A percentile compares a stretch with the other conserved stretches of the same genome.
phyloP scores from a whole-genome alignment of 2,113 vertebrate genomes.

The Argyrosomus japonicus region DNA sequence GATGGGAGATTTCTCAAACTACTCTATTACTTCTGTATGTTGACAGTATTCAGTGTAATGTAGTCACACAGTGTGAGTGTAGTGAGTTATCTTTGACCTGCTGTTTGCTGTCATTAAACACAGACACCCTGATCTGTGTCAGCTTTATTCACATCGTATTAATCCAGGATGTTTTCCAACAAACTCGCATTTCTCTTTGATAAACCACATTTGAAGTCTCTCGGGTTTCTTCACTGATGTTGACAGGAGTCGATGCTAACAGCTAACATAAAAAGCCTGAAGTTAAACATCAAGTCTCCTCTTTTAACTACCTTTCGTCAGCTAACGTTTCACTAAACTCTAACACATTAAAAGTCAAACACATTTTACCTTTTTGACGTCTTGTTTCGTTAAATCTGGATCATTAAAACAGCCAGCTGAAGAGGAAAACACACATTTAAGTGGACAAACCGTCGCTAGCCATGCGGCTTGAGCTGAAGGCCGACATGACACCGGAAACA shows the following conservation, averaged over 20 bases:
- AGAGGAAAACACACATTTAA: not conserved
- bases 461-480: constrained; percentile 46
- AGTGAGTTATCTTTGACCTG: no score
- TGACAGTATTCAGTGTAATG: no score
- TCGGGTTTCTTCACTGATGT: no score
- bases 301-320: not conserved
- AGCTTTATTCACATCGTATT: no score
- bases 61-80: no score
- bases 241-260: not conserved
- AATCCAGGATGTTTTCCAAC: no score
- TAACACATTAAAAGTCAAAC: fast-evolving
- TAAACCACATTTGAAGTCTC: not conserved
- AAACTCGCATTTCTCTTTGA: not conserved
- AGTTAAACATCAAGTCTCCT: no score
- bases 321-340: fast-evolving
- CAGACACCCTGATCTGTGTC: no score
- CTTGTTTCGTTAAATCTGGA: not conserved
- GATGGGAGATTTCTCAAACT: no score
- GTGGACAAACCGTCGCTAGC: fast-evolving
- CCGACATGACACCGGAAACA: constrained; percentile 72
- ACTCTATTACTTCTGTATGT: no score
- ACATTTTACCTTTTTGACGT: not conserved
- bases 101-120: no score
- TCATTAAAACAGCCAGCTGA: fast-evolving
- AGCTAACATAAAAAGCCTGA: not conserved